Evolutionary conservation across 2,888 invertebrate species (phyloP).

Genomic region (Drosophila vallismaia): DNA sequence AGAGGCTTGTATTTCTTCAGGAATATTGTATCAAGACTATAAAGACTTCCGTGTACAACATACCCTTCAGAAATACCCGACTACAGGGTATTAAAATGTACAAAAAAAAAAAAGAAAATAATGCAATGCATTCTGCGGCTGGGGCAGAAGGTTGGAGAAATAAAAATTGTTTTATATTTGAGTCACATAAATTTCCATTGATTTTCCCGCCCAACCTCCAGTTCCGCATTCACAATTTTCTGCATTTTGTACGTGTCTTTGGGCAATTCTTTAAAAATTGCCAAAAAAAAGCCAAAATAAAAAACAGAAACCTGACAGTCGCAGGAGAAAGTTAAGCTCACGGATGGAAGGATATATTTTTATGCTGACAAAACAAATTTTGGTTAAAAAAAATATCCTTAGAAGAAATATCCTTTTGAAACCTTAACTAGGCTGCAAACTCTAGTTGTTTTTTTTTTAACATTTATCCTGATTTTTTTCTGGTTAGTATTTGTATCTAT

Average conservation of each 20-base stretch:
- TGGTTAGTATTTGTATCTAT: too few relatives aligned
- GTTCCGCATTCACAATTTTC: background rate
- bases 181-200: constrained; percentile 73
- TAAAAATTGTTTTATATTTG: constrained; percentile 64
- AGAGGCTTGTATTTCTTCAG: too few relatives aligned
- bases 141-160: constrained; percentile 8
- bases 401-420: too few relatives aligned
- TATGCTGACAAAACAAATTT: background rate
- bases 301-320: background rate
- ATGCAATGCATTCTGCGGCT: constrained; percentile 27
- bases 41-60: background rate
- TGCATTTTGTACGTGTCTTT: constrained; percentile 52
- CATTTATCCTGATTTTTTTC: too few relatives aligned
- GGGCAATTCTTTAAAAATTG: constrained; percentile 31
- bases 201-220: constrained; percentile 44
- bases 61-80: background rate
- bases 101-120: constrained; percentile 46
- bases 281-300: background rate
- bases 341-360: background rate
- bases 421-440: too few relatives aligned
- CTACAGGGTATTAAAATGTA: constrained; percentile 22
- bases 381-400: background rate
- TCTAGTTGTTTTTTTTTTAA: too few relatives aligned
- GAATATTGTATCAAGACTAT: too few relatives aligned
- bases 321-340: background rate